These are phyloP conservation scores for Neocrepidodera transversa DNA, from an alignment of 2,888 invertebrate genomes.

Conservation along the genomic window DNA sequence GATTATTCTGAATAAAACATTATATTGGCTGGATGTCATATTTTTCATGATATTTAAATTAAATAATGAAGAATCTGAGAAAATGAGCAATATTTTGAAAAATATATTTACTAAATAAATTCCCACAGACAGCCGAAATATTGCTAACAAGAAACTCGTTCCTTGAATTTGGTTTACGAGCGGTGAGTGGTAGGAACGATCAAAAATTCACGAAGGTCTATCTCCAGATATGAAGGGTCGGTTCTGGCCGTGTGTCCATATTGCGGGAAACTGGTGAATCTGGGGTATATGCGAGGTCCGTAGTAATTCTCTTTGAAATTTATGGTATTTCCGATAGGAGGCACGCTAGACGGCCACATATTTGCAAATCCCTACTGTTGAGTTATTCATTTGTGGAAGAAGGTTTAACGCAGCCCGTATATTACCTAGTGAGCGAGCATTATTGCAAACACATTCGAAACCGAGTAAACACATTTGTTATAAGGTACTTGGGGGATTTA, in stretches of 20 bases:
- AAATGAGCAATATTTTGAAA: too few relatives aligned
- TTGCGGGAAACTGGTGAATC: constrained; percentile 22
- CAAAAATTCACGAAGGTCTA: constrained; percentile 11
- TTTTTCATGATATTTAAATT: too few relatives aligned
- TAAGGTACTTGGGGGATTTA: constrained; percentile 1
- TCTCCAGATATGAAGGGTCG: neutral
- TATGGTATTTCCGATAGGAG: constrained; percentile 29
- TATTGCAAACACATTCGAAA: constrained; percentile 20
- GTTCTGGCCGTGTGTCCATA: constrained; percentile 24
- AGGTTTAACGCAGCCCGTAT: constrained; percentile 24
- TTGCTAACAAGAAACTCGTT: neutral
- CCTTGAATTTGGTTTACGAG: constrained; percentile 4
- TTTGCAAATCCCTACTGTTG: constrained; percentile 26
- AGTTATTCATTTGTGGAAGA: constrained; percentile 31
- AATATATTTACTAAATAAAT: too few relatives aligned
- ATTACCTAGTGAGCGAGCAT: constrained; percentile 18
- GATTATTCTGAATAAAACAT: too few relatives aligned
- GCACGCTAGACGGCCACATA: constrained; percentile 26
- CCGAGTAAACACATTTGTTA: constrained; percentile 19
- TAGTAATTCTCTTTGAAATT: constrained; percentile 26
- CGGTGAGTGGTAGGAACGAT: neutral
- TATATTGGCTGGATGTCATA: too few relatives aligned
- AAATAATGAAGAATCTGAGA: too few relatives aligned
- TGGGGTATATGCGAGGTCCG: constrained; percentile 18
- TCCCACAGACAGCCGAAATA: too few relatives aligned